phyloP scores from a whole-genome alignment of 2,797 vertebrate genomes.

The Euthynnus affinis region DNA sequence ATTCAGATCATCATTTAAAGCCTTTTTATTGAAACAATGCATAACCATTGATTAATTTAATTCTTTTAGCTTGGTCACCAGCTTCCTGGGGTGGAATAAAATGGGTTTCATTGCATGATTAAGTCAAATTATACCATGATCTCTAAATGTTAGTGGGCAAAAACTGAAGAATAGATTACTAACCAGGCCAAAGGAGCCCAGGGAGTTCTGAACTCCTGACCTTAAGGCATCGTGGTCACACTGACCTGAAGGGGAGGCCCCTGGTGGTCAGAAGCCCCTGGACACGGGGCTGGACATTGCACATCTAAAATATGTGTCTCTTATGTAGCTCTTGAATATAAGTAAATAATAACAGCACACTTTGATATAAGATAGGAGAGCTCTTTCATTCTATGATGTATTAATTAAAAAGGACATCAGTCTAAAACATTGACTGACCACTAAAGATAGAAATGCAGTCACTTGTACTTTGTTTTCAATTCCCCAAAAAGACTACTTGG shows the following conservation, averaged over 20 bases:
- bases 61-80: constrained; percentile 7
- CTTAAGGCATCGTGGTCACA: neutral
- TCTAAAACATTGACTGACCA: neutral
- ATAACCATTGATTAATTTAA: constrained; percentile 31
- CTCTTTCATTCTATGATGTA: neutral
- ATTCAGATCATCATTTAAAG: neutral
- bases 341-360: neutral
- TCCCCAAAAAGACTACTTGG: too few relatives aligned
- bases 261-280: neutral
- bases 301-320: neutral
- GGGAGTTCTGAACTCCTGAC: neutral
- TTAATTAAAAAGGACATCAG: neutral
- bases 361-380: neutral
- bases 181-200: neutral
- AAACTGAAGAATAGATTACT: constrained; percentile 25
- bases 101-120: neutral
- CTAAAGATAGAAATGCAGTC: neutral
- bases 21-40: neutral
- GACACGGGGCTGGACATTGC: neutral
- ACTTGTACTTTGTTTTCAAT: too few relatives aligned
- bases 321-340: neutral
- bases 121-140: neutral
- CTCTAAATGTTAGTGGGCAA: neutral
- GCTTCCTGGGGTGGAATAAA: constrained; percentile 7
- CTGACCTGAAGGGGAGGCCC: constrained; percentile 11